phyloP scores from a whole-genome alignment of 2,113 vertebrate species.

The Choloepus hoffmanni region DNA sequence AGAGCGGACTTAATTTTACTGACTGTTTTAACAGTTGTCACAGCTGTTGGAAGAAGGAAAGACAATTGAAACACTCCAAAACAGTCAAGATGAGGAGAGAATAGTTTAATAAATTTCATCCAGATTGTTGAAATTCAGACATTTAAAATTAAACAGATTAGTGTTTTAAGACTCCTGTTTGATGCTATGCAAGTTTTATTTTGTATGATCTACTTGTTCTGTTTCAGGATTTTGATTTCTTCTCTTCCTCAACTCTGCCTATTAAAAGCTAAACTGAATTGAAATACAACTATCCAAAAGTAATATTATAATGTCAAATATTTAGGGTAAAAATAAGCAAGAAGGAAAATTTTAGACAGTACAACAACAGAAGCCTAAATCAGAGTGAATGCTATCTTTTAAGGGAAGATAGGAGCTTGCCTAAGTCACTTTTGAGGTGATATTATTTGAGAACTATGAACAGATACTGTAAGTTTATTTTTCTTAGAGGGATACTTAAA shows the following conservation, averaged over 20 bases:
- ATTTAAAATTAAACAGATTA: conserved; percentile 74
- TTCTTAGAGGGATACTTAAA: conserved; percentile 56
- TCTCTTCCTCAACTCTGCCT: neutral
- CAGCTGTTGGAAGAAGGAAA: conserved; percentile 91
- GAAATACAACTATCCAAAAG: conserved; percentile 53
- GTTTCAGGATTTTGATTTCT: conserved; percentile 52
- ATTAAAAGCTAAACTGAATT: conserved; percentile 31
- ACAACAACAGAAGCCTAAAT: conserved; percentile 32
- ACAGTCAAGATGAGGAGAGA: conserved; percentile 57
- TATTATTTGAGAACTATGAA: conserved; percentile 57
- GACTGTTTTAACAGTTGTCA: conserved; percentile 93
- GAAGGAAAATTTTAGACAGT: neutral
- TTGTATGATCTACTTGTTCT: conserved; percentile 65
- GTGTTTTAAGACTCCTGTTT: conserved; percentile 64
- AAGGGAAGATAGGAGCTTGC: conserved; percentile 37
- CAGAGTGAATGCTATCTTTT: conserved; percentile 30
- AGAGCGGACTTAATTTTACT: conserved; percentile 92
- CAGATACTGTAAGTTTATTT: conserved; percentile 73
- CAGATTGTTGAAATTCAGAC: conserved; percentile 73
- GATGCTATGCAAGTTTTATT: conserved; percentile 56
- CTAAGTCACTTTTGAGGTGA: conserved; percentile 53
- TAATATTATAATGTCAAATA: conserved; percentile 40
- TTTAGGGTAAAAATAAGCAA: conserved; percentile 27
- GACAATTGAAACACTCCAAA: conserved; percentile 88
- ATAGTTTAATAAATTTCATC: conserved; percentile 82